A percentile compares a stretch with the other conserved stretches of the same genome.
These are phyloP conservation scores for Pipistrellus nathusii DNA, from an alignment of 2,797 vertebrate genomes.

Conservation along the genomic window DNA sequence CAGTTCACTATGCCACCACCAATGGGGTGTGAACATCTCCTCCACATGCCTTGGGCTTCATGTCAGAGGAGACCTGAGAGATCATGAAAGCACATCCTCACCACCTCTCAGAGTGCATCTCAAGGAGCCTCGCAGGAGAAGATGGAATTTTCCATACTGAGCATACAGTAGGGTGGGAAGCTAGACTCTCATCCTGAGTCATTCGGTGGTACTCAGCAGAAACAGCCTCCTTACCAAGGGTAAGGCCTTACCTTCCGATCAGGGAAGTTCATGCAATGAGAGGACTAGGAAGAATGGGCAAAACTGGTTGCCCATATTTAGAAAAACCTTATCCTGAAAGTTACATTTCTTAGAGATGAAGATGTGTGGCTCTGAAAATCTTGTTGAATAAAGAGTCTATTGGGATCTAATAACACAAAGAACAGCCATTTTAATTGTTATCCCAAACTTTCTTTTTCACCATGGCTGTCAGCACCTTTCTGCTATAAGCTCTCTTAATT, in stretches of 20 bases:
- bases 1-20: background rate
- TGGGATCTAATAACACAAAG: background rate
- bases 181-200: background rate
- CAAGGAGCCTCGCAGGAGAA: slow-evolving; percentile 1
- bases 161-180: background rate
- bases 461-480: background rate
- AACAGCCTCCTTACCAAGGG: background rate
- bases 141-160: background rate
- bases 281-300: background rate
- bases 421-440: background rate
- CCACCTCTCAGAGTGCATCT: background rate
- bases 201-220: background rate
- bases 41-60: background rate
- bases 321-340: background rate
- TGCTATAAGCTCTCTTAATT: background rate
- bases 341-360: slow-evolving; percentile 11
- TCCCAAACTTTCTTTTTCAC: background rate
- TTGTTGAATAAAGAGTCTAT: background rate
- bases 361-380: background rate
- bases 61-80: background rate
- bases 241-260: background rate
- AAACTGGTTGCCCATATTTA: background rate
- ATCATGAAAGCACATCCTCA: background rate
- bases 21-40: background rate
- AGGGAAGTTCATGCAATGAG: background rate